A percentile compares a stretch with the other conserved stretches of the same genome.
phyloP scores from a whole-genome alignment of 2,797 vertebrate species.

The Crocidura indochinensis region DNA sequence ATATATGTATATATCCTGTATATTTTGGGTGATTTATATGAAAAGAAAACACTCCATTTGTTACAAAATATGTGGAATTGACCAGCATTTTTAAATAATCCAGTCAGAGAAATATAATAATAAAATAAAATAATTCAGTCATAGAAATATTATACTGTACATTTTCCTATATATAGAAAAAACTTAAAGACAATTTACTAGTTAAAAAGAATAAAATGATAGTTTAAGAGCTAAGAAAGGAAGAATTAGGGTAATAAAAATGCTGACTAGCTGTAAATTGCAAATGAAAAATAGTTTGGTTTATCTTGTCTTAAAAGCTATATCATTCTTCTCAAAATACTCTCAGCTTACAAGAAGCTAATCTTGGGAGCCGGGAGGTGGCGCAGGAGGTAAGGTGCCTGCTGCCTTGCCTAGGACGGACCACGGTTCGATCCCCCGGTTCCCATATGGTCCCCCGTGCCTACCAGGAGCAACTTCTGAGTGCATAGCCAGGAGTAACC shows the following conservation, averaged over 20 bases:
- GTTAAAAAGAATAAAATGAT: not conserved
- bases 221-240: not conserved
- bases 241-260: not conserved
- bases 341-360: not conserved
- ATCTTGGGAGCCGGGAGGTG: too few relatives aligned
- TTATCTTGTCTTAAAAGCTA: not conserved
- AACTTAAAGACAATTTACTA: not conserved
- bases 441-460: too few relatives aligned
- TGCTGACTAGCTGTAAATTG: not conserved
- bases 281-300: not conserved
- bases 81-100: not conserved
- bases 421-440: too few relatives aligned
- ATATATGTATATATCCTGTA: not conserved
- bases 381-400: too few relatives aligned
- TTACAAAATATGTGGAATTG: not conserved
- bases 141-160: not conserved
- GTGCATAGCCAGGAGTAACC: too few relatives aligned
- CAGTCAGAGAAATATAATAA: not conserved
- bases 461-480: too few relatives aligned
- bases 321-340: not conserved
- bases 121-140: not conserved
- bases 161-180: not conserved
- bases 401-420: too few relatives aligned
- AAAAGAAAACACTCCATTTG: not conserved
- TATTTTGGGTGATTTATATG: too few relatives aligned